These are phyloP conservation scores for Scyliorhinus canicula DNA, from an alignment of 2,797 vertebrate species.

Conservation along the genomic window DNA sequence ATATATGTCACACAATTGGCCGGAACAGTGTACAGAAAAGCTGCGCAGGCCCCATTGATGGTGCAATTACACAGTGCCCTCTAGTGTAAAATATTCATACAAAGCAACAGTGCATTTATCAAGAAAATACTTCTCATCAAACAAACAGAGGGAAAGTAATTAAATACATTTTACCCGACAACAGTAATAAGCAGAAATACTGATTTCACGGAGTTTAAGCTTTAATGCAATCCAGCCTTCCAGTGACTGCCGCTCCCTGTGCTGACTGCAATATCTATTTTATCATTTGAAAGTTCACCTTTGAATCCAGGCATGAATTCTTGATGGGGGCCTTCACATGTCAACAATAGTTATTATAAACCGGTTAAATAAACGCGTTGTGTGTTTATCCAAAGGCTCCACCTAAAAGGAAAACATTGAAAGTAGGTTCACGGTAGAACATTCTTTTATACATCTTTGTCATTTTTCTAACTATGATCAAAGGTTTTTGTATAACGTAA, in stretches of 20 bases:
- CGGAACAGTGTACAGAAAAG: neutral
- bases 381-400: neutral
- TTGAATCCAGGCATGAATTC: constrained; percentile 2
- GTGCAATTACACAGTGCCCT: constrained; percentile 87
- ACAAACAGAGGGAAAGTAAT: neutral
- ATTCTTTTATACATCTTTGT: neutral
- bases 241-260: neutral
- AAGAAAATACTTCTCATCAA: neutral
- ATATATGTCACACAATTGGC: neutral
- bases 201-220: neutral
- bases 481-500: neutral
- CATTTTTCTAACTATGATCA: neutral
- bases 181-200: neutral
- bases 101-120: constrained; percentile 45
- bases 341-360: constrained; percentile 30
- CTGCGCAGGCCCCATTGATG: constrained; percentile 50
- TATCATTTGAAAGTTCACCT: neutral
- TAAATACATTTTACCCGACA: constrained; percentile 12
- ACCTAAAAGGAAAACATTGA: constrained; percentile 26
- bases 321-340: constrained; percentile 2
- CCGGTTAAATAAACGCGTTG: neutral
- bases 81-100: constrained; percentile 73
- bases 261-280: neutral
- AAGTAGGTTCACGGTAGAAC: neutral
- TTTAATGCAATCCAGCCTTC: neutral